phyloP scores from a whole-genome alignment of 2,797 vertebrate species.

The Notamacropus eugenii region DNA sequence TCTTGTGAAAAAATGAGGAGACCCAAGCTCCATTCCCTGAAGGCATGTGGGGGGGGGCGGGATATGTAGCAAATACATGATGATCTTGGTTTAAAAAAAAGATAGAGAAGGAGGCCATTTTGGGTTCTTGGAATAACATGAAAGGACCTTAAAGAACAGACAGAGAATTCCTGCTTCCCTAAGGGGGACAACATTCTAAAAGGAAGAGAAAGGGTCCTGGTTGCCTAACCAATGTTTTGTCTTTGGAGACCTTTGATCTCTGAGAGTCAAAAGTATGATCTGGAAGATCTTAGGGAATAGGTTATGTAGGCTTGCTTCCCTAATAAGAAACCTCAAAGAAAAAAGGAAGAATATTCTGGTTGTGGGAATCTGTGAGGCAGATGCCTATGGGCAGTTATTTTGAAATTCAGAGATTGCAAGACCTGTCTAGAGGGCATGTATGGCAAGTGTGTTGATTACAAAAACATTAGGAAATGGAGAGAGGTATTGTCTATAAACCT shows the following conservation, averaged over 20 bases:
- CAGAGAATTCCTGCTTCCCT: neutral
- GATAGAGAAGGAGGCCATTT: neutral
- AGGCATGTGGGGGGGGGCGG: neutral
- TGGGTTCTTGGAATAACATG: neutral
- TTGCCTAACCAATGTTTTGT: neutral
- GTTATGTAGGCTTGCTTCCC: neutral
- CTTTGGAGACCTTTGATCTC: neutral
- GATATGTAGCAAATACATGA: neutral
- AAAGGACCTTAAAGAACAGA: neutral
- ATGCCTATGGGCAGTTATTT: neutral
- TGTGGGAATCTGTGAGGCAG: neutral
- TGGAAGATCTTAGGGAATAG: neutral
- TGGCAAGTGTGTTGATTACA: neutral
- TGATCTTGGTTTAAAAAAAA: neutral
- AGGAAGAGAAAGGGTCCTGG: neutral
- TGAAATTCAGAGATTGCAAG: neutral
- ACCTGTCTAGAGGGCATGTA: neutral
- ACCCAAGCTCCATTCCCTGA: neutral
- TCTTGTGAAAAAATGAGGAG: neutral
- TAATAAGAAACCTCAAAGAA: neutral
- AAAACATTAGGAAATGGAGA: neutral
- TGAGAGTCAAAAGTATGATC: neutral
- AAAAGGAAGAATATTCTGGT: neutral
- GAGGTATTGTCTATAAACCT: neutral
- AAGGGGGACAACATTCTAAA: neutral